Base-by-base conservation (phyloP, 92 coral and sea anemone genomes). In the Phenganax subtilis region DNA sequence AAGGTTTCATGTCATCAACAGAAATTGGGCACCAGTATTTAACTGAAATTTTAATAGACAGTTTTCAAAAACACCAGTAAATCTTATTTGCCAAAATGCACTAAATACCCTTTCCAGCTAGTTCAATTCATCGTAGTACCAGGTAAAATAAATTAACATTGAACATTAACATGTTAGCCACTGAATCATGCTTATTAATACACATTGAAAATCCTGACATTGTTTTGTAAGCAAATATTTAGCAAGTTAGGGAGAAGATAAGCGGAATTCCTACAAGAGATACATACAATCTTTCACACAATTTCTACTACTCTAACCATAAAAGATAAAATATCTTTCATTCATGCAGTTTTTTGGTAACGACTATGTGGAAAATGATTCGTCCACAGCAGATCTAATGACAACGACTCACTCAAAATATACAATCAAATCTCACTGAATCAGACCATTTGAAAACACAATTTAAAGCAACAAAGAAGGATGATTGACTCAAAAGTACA, bases 151-250 rank as follows among this genome's bases (percentile, higher is more conserved):
- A 0, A 64, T 15, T 61, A 61, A 4, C 28, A 61, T 61, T 61
- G 67, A 12, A 17, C 25, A 14, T 61, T 61, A 61, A 56, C 60
- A 56, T 56, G 60, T 56, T 56, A 15, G 7, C 3, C 67, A 30
- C 9, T 37, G 52, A 11, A 53, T 68, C 73, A 68, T 68, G 47
- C n/a, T 17, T 68, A 68, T 68, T 68, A 68, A 17, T 68, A 68
- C 20, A 68, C 73, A 68, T 68, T 30, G 54, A 68, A 68, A 68
- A 68, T n/a, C 12, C 47, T 29, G 12, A 10, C 73, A 68, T 68
- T 68, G 53, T 53, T 68, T 68, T 51, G 17, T 11, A 53, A 37
- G 73, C 73, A 68, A 68, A 68, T 68, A 68, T 68, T 68, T 68
- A 27, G n/a, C 73, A 68, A 7, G 31, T 68, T 17, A 10, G 54